These are phyloP conservation scores for Hecatera dysodea DNA, from an alignment of 2,888 invertebrate species.

Conservation along the genomic window DNA sequence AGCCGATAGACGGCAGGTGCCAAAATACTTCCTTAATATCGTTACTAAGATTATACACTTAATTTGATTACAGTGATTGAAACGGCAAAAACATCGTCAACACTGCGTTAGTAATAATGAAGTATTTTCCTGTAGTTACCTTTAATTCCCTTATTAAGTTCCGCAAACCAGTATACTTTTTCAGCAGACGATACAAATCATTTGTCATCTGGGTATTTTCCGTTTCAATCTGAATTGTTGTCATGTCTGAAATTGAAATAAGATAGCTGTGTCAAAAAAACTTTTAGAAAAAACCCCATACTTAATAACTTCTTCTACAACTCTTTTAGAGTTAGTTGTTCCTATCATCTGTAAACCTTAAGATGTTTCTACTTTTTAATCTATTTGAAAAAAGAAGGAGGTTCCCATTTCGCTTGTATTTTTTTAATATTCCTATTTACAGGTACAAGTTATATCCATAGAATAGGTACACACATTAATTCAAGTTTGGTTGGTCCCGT, in stretches of 20 bases:
- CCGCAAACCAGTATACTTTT: constrained; percentile 97
- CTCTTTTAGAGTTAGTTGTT: neutral
- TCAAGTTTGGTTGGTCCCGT: constrained; percentile 37
- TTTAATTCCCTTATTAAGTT: constrained; percentile 96
- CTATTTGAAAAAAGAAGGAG: too few species aligned
- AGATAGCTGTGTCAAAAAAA: constrained; percentile 2
- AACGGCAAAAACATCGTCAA: too few species aligned
- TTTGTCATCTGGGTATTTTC: constrained; percentile 98
- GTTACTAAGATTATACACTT: too few species aligned
- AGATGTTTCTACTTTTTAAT: neutral
- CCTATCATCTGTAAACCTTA: neutral
- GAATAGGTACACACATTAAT: constrained; percentile 51
- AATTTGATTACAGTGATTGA: too few species aligned
- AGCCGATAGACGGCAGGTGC: neutral
- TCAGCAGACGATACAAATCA: constrained; percentile 97
- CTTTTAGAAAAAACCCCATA: neutral
- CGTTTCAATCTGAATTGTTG: constrained; percentile 97
- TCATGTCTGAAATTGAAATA: constrained; percentile 94
- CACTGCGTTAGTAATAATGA: too few species aligned
- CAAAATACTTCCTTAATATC: too few species aligned
- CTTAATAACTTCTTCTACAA: too few species aligned
- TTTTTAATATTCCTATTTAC: constrained; percentile 27
- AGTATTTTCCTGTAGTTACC: constrained; percentile 85
- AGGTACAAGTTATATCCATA: constrained; percentile 2
- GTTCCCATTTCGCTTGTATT: too few species aligned